Percentiles rank a stretch among this genome's conserved stretches.
phyloP scores from a whole-genome alignment of 2,113 vertebrate genomes.

The Psittacula cyanocephala region DNA sequence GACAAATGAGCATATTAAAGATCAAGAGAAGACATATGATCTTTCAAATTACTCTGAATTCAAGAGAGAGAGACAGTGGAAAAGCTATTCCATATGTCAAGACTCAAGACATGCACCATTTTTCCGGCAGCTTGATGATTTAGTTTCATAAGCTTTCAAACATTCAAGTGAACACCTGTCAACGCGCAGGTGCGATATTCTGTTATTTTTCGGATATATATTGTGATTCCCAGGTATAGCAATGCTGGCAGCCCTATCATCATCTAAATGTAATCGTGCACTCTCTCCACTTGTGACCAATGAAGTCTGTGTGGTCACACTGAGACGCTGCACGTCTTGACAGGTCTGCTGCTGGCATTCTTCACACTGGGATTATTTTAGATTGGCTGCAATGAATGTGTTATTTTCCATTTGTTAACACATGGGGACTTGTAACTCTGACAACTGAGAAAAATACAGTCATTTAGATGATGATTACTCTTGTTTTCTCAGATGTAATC shows the following conservation, averaged over 20 bases:
- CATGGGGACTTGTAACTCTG: conserved; percentile 48
- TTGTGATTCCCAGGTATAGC: conserved; percentile 22
- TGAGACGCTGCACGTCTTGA: neutral
- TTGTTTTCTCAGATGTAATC: conserved; percentile 15
- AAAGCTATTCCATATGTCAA: conserved; percentile 63
- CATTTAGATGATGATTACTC: conserved; percentile 61
- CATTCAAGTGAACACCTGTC: conserved; percentile 54
- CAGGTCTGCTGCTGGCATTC: conserved; percentile 52
- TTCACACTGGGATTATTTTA: conserved; percentile 65
- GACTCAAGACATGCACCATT: conserved; percentile 25
- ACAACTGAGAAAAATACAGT: conserved; percentile 63
- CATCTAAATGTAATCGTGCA: neutral
- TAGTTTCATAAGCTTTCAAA: conserved; percentile 59
- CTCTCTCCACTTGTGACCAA: conserved; percentile 55
- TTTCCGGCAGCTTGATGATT: conserved; percentile 55
- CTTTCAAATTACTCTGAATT: conserved; percentile 69
- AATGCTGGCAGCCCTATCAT: conserved; percentile 7
- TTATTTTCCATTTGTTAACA: conserved; percentile 74
- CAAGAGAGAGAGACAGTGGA: conserved; percentile 27
- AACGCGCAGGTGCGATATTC: conserved; percentile 59
- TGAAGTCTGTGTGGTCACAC: conserved; percentile 33
- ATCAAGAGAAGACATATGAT: conserved; percentile 63
- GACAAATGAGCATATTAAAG: conserved; percentile 70
- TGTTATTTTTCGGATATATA: neutral
- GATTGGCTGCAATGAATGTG: conserved; percentile 60